Evolutionary conservation across 92 coral and sea anemone genomes (phyloP), one percentile per base, ranked within the genome.

Genomic region (Phymanthus crucifer): DNA sequence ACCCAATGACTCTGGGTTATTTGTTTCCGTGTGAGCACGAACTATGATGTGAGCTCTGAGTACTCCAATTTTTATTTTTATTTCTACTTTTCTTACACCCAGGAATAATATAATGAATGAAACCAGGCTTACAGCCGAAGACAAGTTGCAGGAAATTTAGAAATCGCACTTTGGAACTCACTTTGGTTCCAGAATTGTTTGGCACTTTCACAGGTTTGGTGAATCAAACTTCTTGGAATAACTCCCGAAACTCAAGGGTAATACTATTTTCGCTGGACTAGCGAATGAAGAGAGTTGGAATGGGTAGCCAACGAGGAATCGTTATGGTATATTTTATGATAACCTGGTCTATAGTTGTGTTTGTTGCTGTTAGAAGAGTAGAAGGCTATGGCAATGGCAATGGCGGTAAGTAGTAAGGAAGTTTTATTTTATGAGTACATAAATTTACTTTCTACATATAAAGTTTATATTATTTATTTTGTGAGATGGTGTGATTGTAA

Each of bases 11-110:
- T 61, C 29, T 27, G 17, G 33, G 13, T 29, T 54, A 54, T 24
- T 61, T 61, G 29, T 61, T 61, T 61, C 68, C 68, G 68, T 61
- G 32, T 61, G 68, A 34, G 68, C 68, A 8, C 3, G 32, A 61
- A 27, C 29, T 3, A 24, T 18, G 34, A 27, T 61, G 26, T 61
- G 35, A 61, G n/a, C 64, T 34, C 29, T 27, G 68, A 29, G 13
- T 54, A 12, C 34, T 26, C 16, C 13, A 26, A 61, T n/a, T 11
- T 61, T 24, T 61, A 12, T 61, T n/a, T n/a, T n/a, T 43, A 29
- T 61, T 61, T 61, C 34, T 27, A 27, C 29, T 26, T 61, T 61
- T 34, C 68, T 61, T 61, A 2, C 18, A 61, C 29, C 32, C 29
- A 61, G 68, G 68, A 61, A 1, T 27, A 6, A n/a, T 12, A 12